phyloP scores from a whole-genome alignment of 2,113 vertebrate genomes.

The Siniperca chuatsi region DNA sequence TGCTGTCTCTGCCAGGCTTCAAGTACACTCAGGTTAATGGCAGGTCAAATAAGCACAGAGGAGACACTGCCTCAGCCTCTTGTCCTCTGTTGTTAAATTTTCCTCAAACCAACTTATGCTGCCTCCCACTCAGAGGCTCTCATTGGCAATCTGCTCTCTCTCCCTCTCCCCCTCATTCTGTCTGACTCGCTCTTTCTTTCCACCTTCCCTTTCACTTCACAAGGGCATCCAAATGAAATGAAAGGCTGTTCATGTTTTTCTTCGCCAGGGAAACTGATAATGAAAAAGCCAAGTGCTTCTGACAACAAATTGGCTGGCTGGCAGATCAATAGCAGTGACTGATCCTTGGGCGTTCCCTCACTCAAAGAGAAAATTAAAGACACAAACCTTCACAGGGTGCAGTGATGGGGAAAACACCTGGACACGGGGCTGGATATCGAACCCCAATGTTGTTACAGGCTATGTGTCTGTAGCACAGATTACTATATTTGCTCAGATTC shows the following conservation, averaged over 20 bases:
- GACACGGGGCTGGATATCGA: neutral
- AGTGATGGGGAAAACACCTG: conserved; percentile 18
- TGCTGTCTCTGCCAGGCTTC: conserved; percentile 45
- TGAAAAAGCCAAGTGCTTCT: conserved; percentile 50
- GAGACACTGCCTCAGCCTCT: conserved; percentile 45
- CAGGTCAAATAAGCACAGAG: conserved; percentile 54
- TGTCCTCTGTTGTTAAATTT: conserved; percentile 52
- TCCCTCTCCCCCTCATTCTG: conserved; percentile 6
- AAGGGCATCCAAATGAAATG: conserved; percentile 53
- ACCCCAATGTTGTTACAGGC: neutral
- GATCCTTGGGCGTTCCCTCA: conserved; percentile 47
- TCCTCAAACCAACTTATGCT: conserved; percentile 55
- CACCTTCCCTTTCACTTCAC: conserved; percentile 51
- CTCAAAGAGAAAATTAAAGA: conserved; percentile 23
- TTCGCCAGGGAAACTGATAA: conserved; percentile 54
- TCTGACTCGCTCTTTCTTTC: conserved; percentile 37
- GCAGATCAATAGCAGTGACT: conserved; percentile 63
- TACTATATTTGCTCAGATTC: neutral
- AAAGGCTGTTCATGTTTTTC: conserved; percentile 56
- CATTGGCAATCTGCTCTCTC: conserved; percentile 40
- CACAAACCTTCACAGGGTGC: conserved; percentile 1
- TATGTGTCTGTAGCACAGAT: neutral
- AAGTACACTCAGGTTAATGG: conserved; percentile 68
- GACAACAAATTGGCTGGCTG: conserved; percentile 54
- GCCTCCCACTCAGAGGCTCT: conserved; percentile 61